These are phyloP conservation scores for Centruroides vittatus DNA, from an alignment of 1,140 invertebrate genomes.

Conservation along the genomic window DNA sequence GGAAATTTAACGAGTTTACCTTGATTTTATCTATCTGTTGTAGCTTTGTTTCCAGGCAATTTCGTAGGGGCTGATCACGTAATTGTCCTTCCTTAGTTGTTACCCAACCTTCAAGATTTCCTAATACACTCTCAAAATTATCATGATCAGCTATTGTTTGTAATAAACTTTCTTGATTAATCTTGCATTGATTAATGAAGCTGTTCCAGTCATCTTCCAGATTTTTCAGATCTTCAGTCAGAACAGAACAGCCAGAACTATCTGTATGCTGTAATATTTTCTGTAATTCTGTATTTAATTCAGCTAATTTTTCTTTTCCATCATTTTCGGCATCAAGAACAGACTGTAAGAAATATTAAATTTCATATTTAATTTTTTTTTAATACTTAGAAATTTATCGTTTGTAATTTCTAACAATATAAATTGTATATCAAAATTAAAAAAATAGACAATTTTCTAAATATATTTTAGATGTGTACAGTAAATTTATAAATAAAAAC, in stretches of 20 bases:
- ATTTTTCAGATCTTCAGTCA: slow-evolving; percentile 59
- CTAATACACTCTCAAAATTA: slow-evolving; percentile 59
- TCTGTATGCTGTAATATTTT: slow-evolving; percentile 62
- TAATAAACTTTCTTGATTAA: slow-evolving; percentile 44
- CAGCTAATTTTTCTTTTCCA: slow-evolving; percentile 52
- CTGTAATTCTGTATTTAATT: slow-evolving; percentile 52
- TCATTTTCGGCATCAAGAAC: slow-evolving; percentile 37
- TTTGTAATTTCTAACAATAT: too few species aligned
- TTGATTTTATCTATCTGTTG: slow-evolving; percentile 63
- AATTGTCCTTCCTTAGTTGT: slow-evolving; percentile 66
- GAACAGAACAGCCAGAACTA: slow-evolving; percentile 51
- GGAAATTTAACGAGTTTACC: slow-evolving; percentile 3
- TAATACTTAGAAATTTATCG: too few species aligned
- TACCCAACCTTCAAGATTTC: slow-evolving; percentile 63
- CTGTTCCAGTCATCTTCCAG: slow-evolving; percentile 54
- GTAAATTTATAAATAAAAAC: slow-evolving; percentile 29
- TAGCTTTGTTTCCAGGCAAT: slow-evolving; percentile 63
- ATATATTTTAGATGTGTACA: too few species aligned
- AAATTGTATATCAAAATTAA: neutral
- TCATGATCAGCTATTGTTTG: slow-evolving; percentile 55
- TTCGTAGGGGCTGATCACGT: slow-evolving; percentile 79
- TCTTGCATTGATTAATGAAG: slow-evolving; percentile 53
- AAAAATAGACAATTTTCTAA: slow-evolving; percentile 29
- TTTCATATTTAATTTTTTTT: neutral
- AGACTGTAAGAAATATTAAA: neutral